These are phyloP conservation scores for Anabacerthia variegaticeps DNA, from an alignment of 2,797 vertebrate genomes.

Conservation along the genomic window DNA sequence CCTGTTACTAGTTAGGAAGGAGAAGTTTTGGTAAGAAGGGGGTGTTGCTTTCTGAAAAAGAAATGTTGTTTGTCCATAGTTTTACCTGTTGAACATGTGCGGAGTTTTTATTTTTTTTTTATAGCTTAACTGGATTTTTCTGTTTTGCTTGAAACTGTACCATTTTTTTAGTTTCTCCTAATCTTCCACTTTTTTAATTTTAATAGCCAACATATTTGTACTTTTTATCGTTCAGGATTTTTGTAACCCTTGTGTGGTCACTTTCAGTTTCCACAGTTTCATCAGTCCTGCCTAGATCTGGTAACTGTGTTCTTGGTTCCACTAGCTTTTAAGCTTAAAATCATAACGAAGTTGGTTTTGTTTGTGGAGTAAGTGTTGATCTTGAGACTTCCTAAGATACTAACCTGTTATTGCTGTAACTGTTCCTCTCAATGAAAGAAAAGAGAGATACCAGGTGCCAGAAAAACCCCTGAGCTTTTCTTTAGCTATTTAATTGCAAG, in stretches of 20 bases:
- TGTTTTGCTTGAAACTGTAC: neutral
- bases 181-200: neutral
- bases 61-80: neutral
- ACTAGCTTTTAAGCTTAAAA: neutral
- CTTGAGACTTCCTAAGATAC: neutral
- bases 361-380: neutral
- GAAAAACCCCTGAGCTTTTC: neutral
- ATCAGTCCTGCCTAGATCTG: neutral
- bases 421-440: neutral
- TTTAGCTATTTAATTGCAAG: neutral
- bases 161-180: neutral
- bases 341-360: neutral
- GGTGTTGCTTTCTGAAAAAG: neutral
- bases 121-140: neutral
- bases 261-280: neutral
- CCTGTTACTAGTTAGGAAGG: neutral
- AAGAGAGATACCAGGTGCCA: neutral
- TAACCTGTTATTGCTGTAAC: neutral
- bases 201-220: neutral
- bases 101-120: neutral
- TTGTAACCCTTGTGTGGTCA: neutral
- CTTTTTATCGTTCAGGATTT: neutral
- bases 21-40: neutral
- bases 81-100: rapidly evolving
- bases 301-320: neutral